A percentile compares a stretch with the other conserved stretches of the same genome.
phyloP scores from a whole-genome alignment of 2,888 invertebrate genomes.

The Chesias legatella region DNA sequence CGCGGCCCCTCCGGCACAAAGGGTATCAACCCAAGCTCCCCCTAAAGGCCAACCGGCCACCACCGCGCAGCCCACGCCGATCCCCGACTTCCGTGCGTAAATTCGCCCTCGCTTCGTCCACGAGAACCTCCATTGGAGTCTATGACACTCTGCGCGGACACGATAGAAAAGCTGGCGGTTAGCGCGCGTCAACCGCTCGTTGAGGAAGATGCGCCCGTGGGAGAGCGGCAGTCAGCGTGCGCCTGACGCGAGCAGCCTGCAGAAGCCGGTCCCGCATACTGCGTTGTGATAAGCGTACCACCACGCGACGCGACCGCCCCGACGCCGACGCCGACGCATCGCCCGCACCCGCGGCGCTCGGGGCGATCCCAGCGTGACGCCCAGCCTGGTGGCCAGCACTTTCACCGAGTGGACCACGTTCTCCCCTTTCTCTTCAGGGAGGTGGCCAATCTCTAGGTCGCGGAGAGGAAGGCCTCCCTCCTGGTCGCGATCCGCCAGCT shows the following conservation, averaged over 20 bases:
- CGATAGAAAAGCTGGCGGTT: constrained; percentile 10
- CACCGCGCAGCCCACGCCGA: too few species aligned
- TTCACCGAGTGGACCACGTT: too few species aligned
- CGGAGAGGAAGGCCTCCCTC: too few species aligned
- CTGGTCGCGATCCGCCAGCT: too few species aligned
- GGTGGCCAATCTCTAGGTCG: too few species aligned
- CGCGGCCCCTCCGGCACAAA: too few species aligned
- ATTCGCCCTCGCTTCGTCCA: constrained; percentile 9
- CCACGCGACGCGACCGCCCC: constrained; percentile 1
- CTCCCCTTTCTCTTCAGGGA: too few species aligned
- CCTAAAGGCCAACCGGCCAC: too few species aligned
- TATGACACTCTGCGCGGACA: constrained; percentile 3
- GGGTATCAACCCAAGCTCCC: too few species aligned
- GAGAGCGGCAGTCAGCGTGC: neutral
- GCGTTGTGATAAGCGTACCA: constrained; percentile 1
- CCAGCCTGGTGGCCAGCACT: too few species aligned
- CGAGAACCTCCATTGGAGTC: neutral
- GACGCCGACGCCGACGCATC: too few species aligned
- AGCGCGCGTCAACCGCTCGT: constrained; percentile 6
- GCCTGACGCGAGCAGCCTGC: neutral
- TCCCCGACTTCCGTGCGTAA: neutral
- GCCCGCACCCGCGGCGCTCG: neutral
- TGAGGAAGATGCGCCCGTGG: neutral
- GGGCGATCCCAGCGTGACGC: neutral
- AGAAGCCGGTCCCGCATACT: neutral